Conservation (phyloP, 2,113 vertebrate species). For the Oryzias celebensis region DNA sequence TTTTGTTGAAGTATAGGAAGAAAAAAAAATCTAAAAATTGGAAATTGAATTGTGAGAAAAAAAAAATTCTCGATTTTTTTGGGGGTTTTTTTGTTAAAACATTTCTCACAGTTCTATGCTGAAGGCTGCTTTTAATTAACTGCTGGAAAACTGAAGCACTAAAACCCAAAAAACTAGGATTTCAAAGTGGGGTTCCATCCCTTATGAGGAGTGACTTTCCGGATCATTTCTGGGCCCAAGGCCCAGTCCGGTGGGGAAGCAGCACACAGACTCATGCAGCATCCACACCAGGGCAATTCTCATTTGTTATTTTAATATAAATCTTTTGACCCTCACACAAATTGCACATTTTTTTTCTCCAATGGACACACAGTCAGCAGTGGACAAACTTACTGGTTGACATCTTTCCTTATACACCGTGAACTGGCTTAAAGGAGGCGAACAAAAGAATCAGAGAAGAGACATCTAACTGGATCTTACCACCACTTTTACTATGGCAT, state of each 20-base stretch:
- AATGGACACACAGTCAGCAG: conserved; percentile 64
- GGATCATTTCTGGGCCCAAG: conserved; percentile 3
- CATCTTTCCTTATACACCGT: conserved; percentile 55
- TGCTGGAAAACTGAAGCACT: no score
- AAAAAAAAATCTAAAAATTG: no score
- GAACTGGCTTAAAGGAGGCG: conserved; percentile 53
- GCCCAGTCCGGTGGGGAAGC: neutral
- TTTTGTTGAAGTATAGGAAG: no score
- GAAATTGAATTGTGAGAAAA: no score
- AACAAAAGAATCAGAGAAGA: conserved; percentile 46
- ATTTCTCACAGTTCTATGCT: no score
- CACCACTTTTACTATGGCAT: conserved; percentile 70
- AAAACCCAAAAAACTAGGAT: no score
- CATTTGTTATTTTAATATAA: conserved; percentile 69
- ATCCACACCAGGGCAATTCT: conserved; percentile 46
- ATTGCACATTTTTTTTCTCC: conserved; percentile 66
- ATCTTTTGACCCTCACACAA: conserved; percentile 71
- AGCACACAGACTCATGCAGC: conserved; percentile 32
- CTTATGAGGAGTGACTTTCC: neutral
- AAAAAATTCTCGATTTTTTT: no score
- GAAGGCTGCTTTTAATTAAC: no score
- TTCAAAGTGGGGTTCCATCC: no score
- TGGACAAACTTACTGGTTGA: conserved; percentile 62
- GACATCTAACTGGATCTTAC: conserved; percentile 72
- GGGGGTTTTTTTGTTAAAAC: no score